Evolutionary conservation across 2,888 invertebrate genomes (phyloP).

Genomic region (Pammene aurita): DNA sequence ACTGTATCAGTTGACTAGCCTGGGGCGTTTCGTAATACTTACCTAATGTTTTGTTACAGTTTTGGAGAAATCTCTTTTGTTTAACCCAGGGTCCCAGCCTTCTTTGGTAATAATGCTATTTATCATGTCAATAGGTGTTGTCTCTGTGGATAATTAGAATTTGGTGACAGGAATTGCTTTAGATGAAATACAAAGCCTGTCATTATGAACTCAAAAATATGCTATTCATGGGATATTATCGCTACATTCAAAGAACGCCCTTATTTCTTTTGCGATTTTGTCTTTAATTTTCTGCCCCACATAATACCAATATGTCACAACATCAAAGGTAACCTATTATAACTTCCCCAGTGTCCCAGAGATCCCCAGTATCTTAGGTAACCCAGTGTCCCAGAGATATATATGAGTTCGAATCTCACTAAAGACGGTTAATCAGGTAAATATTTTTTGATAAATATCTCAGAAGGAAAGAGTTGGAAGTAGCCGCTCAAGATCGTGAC

Average conservation of each 20-base stretch:
- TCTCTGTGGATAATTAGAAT: background rate
- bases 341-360: too few relatives aligned
- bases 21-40: slow-evolving; percentile 32
- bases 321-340: too few relatives aligned
- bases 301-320: too few relatives aligned
- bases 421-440: too few relatives aligned
- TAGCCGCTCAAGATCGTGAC: too few relatives aligned
- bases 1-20: slow-evolving; percentile 38
- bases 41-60: slow-evolving; percentile 36
- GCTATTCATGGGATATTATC: background rate
- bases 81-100: slow-evolving; percentile 19
- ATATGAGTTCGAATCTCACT: too few relatives aligned
- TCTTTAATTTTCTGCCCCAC: too few relatives aligned
- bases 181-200: background rate
- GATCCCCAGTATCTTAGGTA: too few relatives aligned
- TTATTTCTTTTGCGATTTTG: too few relatives aligned
- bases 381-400: too few relatives aligned
- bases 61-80: slow-evolving; percentile 35
- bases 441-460: too few relatives aligned
- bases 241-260: background rate
- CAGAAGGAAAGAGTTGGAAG: too few relatives aligned
- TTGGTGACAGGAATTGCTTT: background rate
- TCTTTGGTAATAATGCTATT: slow-evolving; percentile 26
- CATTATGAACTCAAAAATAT: background rate
- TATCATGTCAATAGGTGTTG: slow-evolving; percentile 25